Base-by-base conservation (phyloP, 2,113 vertebrate species). In the Ranitomeya variabilis region DNA sequence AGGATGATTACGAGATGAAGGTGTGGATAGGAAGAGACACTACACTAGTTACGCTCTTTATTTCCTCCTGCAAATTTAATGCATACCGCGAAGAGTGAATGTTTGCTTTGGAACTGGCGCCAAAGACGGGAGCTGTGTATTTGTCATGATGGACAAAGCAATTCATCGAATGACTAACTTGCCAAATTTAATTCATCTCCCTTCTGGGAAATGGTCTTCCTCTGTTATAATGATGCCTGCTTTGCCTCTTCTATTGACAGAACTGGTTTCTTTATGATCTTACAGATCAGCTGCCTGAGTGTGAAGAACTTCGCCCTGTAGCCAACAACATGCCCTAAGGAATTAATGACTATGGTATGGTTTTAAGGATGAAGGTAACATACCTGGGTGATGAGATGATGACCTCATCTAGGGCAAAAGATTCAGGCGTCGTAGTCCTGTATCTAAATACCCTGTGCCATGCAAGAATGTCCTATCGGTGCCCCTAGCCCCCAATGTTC, bases 131-230 rank as follows among this genome's bases (percentile, higher is more conserved):
- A 64, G 45, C 18, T n/a, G 66, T 64, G 37, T 37, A 79, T 66
- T 74, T 15, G 37, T 86, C 69, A 76, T 54, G 60, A 85, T 23
- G n/a, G 74, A 23, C 76, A 51, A 66, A 69, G 51, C 59, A 67
- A 79, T 86, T 86, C 85, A 86, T 67, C 14, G 74, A 86, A 62
- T 86, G 85, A 86, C 85, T 86, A 79, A 86, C 13, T 79, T 64
- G 55, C 57, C 74, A 86, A 67, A 86, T 86, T 86, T 59, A 86
- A 86, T 86, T 79, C 59, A 78, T 76, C 31, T 37, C 26, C 60
- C 59, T 86, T 86, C 59, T 78, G 55, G 73, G 85, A 78, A 86
- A 64, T 54, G 51, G 16, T 19, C 14, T 10, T 64, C 78, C 74
- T 66, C 52, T 45, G 13, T 21, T 51, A 37, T 86, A 64, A 86